phyloP scores from a whole-genome alignment of 2,113 vertebrate species.

The Heptranchias perlo region DNA sequence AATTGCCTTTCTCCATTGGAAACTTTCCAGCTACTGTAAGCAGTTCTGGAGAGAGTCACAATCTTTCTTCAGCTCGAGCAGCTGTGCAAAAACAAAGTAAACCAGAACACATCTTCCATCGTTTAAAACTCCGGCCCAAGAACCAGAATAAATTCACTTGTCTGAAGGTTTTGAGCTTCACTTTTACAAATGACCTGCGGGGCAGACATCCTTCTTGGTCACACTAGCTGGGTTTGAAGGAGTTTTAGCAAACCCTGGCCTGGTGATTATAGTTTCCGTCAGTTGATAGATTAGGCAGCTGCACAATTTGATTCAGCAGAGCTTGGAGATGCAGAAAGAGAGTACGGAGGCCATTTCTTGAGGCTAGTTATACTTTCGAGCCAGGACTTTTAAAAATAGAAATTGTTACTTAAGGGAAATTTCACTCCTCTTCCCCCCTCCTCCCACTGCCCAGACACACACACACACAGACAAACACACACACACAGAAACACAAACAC shows the following conservation, averaged over 20 bases:
- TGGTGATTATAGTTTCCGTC: slow-evolving; percentile 43
- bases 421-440: background rate
- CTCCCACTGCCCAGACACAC: background rate
- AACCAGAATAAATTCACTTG: background rate
- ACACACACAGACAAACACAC: background rate
- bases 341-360: background rate
- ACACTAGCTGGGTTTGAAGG: background rate
- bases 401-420: background rate
- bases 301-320: slow-evolving; percentile 42
- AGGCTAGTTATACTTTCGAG: background rate
- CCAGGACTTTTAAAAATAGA: slow-evolving; percentile 7
- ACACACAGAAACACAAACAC: no score
- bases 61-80: slow-evolving; percentile 17
- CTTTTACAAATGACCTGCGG: slow-evolving; percentile 31
- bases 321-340: slow-evolving; percentile 16
- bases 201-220: slow-evolving; percentile 5
- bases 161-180: background rate
- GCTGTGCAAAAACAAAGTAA: background rate
- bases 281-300: slow-evolving; percentile 47
- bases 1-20: background rate
- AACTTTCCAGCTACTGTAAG: background rate
- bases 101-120: background rate
- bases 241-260: slow-evolving; percentile 41
- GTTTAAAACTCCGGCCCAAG: background rate
- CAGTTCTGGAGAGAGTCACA: background rate